Evolutionary conservation across 2,888 invertebrate genomes (phyloP), one percentile per base, ranked within the genome.

Genomic region (Hirtodrosophila duncani): DNA sequence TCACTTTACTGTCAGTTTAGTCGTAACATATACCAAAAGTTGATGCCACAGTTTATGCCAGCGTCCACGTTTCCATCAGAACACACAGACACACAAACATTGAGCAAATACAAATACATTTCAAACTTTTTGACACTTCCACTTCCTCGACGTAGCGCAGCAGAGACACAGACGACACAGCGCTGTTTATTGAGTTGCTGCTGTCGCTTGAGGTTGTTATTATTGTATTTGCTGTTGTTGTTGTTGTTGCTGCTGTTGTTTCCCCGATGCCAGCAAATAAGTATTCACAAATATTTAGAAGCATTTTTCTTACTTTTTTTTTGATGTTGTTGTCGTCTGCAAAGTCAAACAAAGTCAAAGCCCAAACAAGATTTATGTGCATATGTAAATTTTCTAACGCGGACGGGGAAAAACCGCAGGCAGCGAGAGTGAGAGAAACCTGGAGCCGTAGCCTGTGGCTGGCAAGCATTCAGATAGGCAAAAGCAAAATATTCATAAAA

Each of bases 111-210:
- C 38, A 51, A 53, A 60, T 51, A 59, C 60, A 37, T 59, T 63
- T 60, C 52, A 70, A 78, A 78, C 67, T 72, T 72, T 78, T 72
- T 79, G 78, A n/a, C n/a, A n/a, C n/a, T n/a, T n/a, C n/a, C 72
- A 72, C 72, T 78, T 72, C 63, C 75, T 60, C 70, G 56, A 55
- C 66, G 13, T 36, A 48, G 38, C 26, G 27, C 30, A 46, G 50
- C 43, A 49, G 26, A 29, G 30, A 13, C 29, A 27, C 23, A 60
- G 63, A 56, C 57, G 59, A 51, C 58, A 58, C 43, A 49, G 53
- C 52, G 45, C 42, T 72, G 75, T 72, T 72, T 72, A 78, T 78
- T 78, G 72, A 72, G 79, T 78, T 74, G 79, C 74, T 78, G 78
- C 72, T 67, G 65, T 67, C 63, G 53, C 23, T 58, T 43, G 39